These are phyloP conservation scores for Steromphala cineraria DNA, from an alignment of 2,888 invertebrate genomes.

Conservation along the genomic window DNA sequence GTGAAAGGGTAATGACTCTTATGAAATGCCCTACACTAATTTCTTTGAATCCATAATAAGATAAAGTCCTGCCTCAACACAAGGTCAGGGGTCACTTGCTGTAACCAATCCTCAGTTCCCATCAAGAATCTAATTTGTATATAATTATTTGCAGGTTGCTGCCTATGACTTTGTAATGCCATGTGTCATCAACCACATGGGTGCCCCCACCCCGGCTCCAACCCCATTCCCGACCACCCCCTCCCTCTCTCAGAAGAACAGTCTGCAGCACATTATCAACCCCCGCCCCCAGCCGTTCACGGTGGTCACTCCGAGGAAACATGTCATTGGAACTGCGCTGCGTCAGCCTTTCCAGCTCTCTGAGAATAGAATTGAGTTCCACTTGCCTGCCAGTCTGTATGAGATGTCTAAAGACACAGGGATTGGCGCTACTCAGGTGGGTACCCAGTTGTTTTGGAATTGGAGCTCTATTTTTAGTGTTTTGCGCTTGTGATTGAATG, in stretches of 20 bases:
- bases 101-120: too few species aligned
- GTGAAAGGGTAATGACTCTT: too few species aligned
- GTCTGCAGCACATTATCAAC: slow-evolving; percentile 68
- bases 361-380: slow-evolving; percentile 66
- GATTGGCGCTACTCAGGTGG: slow-evolving; percentile 49
- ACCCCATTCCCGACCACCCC: slow-evolving; percentile 67
- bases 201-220: slow-evolving; percentile 66
- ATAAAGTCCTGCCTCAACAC: too few species aligned
- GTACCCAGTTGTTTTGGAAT: neutral
- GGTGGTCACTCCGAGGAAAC: slow-evolving; percentile 69
- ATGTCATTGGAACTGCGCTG: slow-evolving; percentile 73
- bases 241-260: slow-evolving; percentile 65
- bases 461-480: neutral
- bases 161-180: slow-evolving; percentile 75
- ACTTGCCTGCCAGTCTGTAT: slow-evolving; percentile 61
- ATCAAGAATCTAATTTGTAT: too few species aligned
- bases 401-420: slow-evolving; percentile 48
- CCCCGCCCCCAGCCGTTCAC: slow-evolving; percentile 63
- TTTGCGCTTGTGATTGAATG: too few species aligned
- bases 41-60: neutral
- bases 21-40: too few species aligned
- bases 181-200: slow-evolving; percentile 70
- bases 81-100: too few species aligned
- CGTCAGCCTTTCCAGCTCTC: slow-evolving; percentile 72
- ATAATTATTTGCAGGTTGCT: slow-evolving; percentile 66